Evolutionary conservation across 2,888 invertebrate genomes (phyloP).

Genomic region (Syrphus vitripennis): DNA sequence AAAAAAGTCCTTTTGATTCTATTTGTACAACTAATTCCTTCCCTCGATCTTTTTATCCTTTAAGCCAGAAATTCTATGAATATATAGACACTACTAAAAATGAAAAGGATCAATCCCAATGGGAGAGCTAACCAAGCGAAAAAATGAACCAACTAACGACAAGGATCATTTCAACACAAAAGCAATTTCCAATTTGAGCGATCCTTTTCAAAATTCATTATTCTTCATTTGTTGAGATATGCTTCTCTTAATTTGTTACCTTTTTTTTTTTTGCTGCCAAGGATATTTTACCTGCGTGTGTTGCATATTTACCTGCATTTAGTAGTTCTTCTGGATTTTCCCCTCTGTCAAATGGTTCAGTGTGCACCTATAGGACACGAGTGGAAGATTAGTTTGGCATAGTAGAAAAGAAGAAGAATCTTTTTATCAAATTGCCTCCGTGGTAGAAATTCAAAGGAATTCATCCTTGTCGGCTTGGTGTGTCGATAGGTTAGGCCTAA

Average conservation of each 20-base stretch:
- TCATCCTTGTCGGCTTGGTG: conserved; percentile 50
- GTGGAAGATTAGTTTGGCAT: conserved; percentile 40
- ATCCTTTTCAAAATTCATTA: conserved; percentile 66
- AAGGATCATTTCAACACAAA: conserved; percentile 43
- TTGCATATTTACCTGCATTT: conserved; percentile 30
- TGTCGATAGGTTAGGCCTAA: conserved; percentile 65
- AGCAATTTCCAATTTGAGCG: conserved; percentile 33
- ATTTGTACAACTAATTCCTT: conserved; percentile 69
- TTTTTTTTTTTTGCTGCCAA: conserved; percentile 16
- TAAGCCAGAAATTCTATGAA: conserved; percentile 27
- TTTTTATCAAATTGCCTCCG: conserved; percentile 62
- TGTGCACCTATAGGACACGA: conserved; percentile 30
- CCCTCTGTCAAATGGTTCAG: background rate
- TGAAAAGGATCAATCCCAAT: background rate
- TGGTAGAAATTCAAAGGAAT: conserved; percentile 39
- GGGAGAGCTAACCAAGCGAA: conserved; percentile 29
- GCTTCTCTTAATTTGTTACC: conserved; percentile 65
- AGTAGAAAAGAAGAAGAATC: conserved; percentile 42
- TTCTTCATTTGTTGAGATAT: conserved; percentile 67
- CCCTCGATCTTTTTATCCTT: conserved; percentile 61
- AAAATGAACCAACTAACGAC: conserved; percentile 57
- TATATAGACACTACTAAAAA: background rate
- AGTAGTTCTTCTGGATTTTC: conserved; percentile 37
- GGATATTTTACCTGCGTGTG: background rate
- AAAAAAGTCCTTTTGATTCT: conserved; percentile 14